Conservation (phyloP, 2,888 invertebrate genomes). For the Meiosimyza decipiens region DNA sequence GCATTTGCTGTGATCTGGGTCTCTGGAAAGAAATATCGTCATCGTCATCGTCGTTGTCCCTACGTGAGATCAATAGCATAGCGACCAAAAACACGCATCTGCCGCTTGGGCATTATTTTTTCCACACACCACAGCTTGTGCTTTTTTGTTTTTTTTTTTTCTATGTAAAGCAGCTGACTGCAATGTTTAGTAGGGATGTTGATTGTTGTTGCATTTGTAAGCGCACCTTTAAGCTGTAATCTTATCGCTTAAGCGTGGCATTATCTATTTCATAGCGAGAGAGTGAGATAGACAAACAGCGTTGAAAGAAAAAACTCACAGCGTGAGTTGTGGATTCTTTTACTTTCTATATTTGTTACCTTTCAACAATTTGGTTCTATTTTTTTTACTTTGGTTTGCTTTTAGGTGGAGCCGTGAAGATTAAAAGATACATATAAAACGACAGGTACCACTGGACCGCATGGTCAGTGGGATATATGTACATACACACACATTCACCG, state of each 20-base stretch:
- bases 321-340: neutral
- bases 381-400: neutral
- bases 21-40: neutral
- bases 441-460: conserved; percentile 6
- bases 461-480: neutral
- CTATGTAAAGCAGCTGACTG: no score
- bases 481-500: neutral
- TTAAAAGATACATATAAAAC: conserved; percentile 22
- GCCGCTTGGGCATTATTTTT: neutral
- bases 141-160: neutral
- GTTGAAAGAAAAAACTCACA: neutral
- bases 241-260: conserved; percentile 30
- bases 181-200: neutral
- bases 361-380: conserved; percentile 2
- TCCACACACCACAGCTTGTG: neutral
- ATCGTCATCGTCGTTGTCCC: neutral
- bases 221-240: conserved; percentile 27
- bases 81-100: conserved; percentile 19
- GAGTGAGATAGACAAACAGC: neutral
- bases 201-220: conserved; percentile 20
- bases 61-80: conserved; percentile 25
- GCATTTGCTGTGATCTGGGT: neutral
- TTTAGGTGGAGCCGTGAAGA: conserved; percentile 7
- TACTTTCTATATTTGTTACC: neutral
- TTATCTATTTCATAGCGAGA: neutral